Evolutionary conservation across 2,797 vertebrate species (phyloP).

Genomic region (Aselliscus stoliczkanus): DNA sequence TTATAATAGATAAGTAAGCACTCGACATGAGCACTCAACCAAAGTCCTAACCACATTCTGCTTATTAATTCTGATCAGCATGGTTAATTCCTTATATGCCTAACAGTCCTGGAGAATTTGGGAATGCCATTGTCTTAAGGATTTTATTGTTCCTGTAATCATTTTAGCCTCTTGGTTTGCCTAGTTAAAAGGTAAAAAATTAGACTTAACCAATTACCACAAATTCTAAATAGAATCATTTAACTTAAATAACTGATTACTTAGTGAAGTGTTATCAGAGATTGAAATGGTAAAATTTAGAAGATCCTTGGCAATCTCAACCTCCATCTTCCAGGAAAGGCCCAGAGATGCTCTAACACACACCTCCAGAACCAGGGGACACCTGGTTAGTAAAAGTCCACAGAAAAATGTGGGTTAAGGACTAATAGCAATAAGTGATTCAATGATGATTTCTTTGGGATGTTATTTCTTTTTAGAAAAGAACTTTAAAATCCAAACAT

Average conservation of each 20-base stretch:
- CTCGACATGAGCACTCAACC: not conserved
- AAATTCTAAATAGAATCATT: slow-evolving; percentile 30
- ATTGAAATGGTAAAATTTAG: not conserved
- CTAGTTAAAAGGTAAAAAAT: slow-evolving; percentile 28
- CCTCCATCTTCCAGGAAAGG: not conserved
- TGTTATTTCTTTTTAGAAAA: slow-evolving; percentile 40
- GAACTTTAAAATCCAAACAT: slow-evolving; percentile 19
- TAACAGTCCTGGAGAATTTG: not conserved
- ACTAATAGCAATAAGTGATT: slow-evolving; percentile 5
- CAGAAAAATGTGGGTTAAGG: not conserved
- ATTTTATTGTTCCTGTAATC: slow-evolving; percentile 4
- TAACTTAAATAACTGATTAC: not conserved
- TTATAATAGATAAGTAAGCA: no score
- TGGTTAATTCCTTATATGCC: not conserved
- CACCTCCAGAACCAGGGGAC: not conserved
- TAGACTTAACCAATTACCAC: not conserved
- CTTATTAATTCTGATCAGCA: not conserved
- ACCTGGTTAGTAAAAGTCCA: not conserved
- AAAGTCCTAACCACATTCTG: not conserved
- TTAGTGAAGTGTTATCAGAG: not conserved
- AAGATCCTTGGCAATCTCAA: not conserved
- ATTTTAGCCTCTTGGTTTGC: not conserved
- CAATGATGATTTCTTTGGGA: not conserved
- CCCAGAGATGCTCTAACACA: not conserved
- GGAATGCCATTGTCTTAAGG: not conserved